A percentile compares a stretch with the other conserved stretches of the same genome.
Evolutionary conservation across 2,113 vertebrate genomes (phyloP).

Genomic region (Felis chaus): DNA sequence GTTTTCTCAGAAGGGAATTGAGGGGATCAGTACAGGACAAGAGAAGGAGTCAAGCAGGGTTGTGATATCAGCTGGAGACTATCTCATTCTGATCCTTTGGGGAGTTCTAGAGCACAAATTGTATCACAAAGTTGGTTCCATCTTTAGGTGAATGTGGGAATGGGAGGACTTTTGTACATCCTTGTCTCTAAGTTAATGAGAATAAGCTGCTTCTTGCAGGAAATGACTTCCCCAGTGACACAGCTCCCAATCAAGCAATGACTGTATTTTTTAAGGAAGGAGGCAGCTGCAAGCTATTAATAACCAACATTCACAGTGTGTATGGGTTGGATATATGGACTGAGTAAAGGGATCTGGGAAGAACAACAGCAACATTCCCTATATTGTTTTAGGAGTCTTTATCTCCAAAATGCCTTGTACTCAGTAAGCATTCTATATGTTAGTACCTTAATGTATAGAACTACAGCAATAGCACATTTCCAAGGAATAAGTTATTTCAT

Average conservation of each 20-base stretch:
- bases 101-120: not conserved
- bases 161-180: not conserved
- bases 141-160: not conserved
- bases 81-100: not conserved
- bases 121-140: not conserved
- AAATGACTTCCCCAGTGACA: not conserved
- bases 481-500: conserved; percentile 15
- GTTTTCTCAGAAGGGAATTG: not conserved
- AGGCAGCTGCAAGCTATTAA: not conserved
- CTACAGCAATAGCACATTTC: not conserved
- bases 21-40: not conserved
- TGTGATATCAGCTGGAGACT: not conserved
- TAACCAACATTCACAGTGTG: not conserved
- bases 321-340: not conserved
- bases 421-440: not conserved
- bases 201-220: not conserved
- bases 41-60: not conserved
- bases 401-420: not conserved
- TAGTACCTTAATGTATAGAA: not conserved
- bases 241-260: not conserved
- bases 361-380: not conserved
- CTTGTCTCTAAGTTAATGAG: not conserved
- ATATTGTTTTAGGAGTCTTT: not conserved
- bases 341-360: not conserved
- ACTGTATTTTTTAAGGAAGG: conserved; percentile 32